Base-by-base conservation (phyloP, 2,888 invertebrate species). In the Athalia circularis region DNA sequence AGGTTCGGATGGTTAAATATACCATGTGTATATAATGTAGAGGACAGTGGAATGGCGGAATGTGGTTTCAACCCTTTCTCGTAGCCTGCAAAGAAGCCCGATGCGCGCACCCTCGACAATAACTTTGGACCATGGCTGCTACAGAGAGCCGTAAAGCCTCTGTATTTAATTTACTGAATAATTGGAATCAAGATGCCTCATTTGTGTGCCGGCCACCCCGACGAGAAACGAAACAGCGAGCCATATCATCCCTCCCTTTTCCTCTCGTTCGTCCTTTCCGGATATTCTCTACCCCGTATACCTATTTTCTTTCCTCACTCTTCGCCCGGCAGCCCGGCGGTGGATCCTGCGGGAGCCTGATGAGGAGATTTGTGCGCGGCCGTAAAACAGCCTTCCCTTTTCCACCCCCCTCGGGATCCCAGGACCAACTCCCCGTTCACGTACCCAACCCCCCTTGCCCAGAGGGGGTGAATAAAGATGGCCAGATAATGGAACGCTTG, bases 151-250 rank as follows among this genome's bases (percentile, higher is more conserved):
- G 86, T 87, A 86, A 88, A 88, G 84, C 76, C 84, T 83, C 84
- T 85, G 90, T 87, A 88, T 89, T 90, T 90, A 90, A 90, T 90
- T 90, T 89, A 90, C 88, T 87, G 90, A 90, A 90, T 90, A 90
- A 90, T 90, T 90, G 89, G 88, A 89, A 89, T 88, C 88, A 89
- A 90, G 89, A 88, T 85, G 88, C 83, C 89, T 90, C 90, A 89
- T 90, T 90, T 89, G 89, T 85, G 88, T 84, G 84, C 83, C 80
- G 79, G 79, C 75, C 81, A 67, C 82, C 67, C 77, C 64, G 15
- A 15, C 43, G 6, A 5, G 45, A 13, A 65, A 13, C 77, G 78
- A 80, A 74, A 76, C 81, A 29, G 29, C 29, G 29, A 29, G 29
- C 29, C 29, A 29, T 29, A 29, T 29, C 29, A 80, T 81, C 78